Base-by-base conservation (phyloP, 2,797 vertebrate species). In the Pygocentrus nattereri region DNA sequence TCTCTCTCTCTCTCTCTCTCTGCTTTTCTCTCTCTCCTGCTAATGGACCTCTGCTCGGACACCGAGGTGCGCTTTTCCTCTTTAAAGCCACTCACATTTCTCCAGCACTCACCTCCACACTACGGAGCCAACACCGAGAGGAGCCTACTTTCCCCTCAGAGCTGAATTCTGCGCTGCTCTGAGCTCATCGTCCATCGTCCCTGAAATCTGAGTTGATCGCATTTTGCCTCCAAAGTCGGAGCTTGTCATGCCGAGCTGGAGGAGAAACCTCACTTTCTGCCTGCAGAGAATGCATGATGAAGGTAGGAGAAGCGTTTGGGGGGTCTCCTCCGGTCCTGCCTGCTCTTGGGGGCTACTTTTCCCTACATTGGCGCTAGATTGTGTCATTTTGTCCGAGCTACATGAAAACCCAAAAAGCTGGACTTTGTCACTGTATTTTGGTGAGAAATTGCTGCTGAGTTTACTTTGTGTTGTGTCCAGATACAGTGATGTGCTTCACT, bases 271-370 rank as follows among this genome's bases (percentile, higher is more conserved):
- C 89, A 94, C 94, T 93, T 91, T 97, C 87, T 98, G 97, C 87
- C 94, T 98, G 94, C 97, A 96, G 94, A 94, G 96, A 89, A 94
- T 97, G 93, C 96, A 97, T 82, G 96, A 97, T 86, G 96, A 98
- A 90, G 97, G 97, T 97, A 96, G 92, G 96, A 84, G 38, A n/a
- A 3, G 25, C 1, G 16, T n/a, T 4, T 31, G 21, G 18, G 49
- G 49, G 49, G 7, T 10, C 5, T 11, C n/a, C 25, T n/a, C 56
- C 58, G 5, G 8, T 25, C n/a, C 56, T 58, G 6, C 0, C 47
- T 47, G 47, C 7, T 10, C 47, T 49, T 44, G 44, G 44, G 12
- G 59, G 30, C 59, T 30, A 62, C 59, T 62, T 62, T 2, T 62
- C 59, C 13, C 3, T 16, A 15, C 25, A 30, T 23, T 62, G 15